Evolutionary conservation across 2,888 invertebrate species (phyloP), one percentile per base, ranked within the genome.

Genomic region (Lamellibrachia satsuma): DNA sequence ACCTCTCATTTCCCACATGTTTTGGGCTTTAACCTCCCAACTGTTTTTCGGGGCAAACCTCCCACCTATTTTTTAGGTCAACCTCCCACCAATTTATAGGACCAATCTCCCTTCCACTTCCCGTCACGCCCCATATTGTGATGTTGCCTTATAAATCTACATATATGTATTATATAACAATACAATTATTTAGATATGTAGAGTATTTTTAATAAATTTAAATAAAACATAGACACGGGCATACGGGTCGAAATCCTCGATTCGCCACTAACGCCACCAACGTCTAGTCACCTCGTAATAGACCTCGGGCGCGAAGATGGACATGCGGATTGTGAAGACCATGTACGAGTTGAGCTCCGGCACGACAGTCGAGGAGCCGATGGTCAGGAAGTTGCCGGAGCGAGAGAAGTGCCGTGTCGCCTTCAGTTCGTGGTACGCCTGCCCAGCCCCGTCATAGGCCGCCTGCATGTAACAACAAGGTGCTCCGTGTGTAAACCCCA

Each of bases 271-370:
- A 27, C 52, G 52, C 11, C 11, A n/a, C 39, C 91, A 52, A 6
- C 52, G 2, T 27, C 22, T 60, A 93, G 94, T 94, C 93, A 97
- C 97, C 91, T 99, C 97, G 95, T 98, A 99, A 96, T 98, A 98
- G 97, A 99, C 98, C 75, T 97, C 97, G 94, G 98, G 98, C 96
- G 98, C 97, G 97, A 97, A 98, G 96, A 98, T 98, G 96, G 99
- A 99, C 93, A 98, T 98, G 94, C 98, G 97, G 51, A 99, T 98
- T 96, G 99, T 99, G 96, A 99, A 98, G 93, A 99, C 98, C 94
- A 99, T 98, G 96, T 98, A 99, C 96, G 99, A 98, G 52, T 99
- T 99, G 27, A 99, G 98, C 97, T 94, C 94, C 0, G 96, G 95
- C 92, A 94, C 93, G 57, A 94, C 97, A 0, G 99, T 99, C 93